Conservation (phyloP, 2,888 invertebrate genomes). For the Cyrtodaria siliqua region DNA sequence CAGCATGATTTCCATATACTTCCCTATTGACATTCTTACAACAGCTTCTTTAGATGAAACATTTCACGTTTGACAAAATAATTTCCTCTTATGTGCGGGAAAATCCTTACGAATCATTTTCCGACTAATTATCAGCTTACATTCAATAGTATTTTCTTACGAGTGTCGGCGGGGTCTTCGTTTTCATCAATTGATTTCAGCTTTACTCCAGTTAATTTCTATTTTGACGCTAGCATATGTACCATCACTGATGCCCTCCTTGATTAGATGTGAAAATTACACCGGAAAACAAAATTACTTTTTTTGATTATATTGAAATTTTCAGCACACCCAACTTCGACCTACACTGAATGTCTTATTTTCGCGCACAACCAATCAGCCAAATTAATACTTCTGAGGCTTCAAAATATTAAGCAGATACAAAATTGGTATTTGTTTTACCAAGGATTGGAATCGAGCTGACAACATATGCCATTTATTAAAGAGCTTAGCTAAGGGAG, state of each 20-base stretch:
- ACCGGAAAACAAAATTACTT: conserved; percentile 41
- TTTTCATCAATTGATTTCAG: conserved; percentile 57
- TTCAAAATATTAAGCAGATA: conserved; percentile 34
- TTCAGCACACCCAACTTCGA: neutral
- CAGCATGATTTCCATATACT: too few relatives aligned
- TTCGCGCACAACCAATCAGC: conserved; percentile 5
- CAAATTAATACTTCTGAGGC: conserved; percentile 27
- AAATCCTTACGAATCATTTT: conserved; percentile 46
- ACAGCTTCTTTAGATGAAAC: conserved; percentile 55
- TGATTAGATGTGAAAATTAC: conserved; percentile 52
- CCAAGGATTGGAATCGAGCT: conserved; percentile 33
- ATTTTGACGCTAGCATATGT: conserved; percentile 51
- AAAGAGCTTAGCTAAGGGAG: conserved; percentile 38
- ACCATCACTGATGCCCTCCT: conserved; percentile 11
- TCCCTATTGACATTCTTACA: conserved; percentile 11
- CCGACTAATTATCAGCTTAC: conserved; percentile 58
- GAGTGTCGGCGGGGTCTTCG: conserved; percentile 43
- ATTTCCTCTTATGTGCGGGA: conserved; percentile 55
- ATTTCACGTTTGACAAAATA: conserved; percentile 54
- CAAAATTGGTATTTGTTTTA: conserved; percentile 57
- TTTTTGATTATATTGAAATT: conserved; percentile 47
- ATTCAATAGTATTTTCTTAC: conserved; percentile 49
- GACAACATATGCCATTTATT: conserved; percentile 48
- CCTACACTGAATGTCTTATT: conserved; percentile 13
- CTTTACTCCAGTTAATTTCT: conserved; percentile 45